These are phyloP conservation scores for Cuculus canorus DNA, from an alignment of 2,797 vertebrate species.

Conservation along the genomic window DNA sequence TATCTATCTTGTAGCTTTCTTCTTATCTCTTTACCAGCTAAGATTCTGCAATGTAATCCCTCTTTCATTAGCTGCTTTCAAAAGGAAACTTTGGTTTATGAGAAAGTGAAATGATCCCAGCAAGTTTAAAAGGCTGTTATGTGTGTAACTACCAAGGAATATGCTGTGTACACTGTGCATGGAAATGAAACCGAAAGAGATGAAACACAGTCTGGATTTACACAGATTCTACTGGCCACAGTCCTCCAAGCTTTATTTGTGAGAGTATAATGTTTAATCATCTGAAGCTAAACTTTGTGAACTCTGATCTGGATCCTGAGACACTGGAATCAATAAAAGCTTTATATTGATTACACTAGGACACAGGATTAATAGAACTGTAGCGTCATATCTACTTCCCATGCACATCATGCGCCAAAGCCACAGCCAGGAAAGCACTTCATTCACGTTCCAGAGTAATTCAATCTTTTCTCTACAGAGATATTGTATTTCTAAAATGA, in stretches of 20 bases:
- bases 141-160: background rate
- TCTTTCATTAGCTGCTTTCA: background rate
- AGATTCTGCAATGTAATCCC: background rate
- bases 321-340: background rate
- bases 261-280: background rate
- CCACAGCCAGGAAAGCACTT: background rate
- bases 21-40: background rate
- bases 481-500: background rate
- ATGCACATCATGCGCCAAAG: background rate
- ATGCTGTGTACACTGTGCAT: accelerated
- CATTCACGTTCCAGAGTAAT: background rate
- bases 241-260: background rate
- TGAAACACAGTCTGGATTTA: background rate
- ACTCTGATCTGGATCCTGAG: background rate
- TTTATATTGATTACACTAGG: background rate
- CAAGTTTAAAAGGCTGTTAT: background rate
- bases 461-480: background rate
- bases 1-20: background rate
- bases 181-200: background rate
- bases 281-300: background rate
- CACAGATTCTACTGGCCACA: background rate
- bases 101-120: background rate
- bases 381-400: background rate
- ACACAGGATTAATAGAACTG: background rate
- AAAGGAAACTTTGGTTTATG: background rate